Conservation (phyloP, 2,113 vertebrate species). For the Rhinichthys klamathensis region DNA sequence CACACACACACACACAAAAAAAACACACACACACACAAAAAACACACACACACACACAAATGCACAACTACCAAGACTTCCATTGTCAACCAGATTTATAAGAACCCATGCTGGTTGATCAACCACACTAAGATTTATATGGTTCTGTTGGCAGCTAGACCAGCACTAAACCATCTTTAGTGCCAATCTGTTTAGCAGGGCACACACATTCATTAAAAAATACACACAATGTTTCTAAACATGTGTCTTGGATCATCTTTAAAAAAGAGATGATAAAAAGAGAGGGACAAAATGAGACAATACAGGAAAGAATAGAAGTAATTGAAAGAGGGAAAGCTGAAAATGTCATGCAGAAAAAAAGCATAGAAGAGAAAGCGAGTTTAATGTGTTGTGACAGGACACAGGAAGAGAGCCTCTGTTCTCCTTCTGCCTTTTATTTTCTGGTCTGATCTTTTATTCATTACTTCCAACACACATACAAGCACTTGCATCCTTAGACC, state of each 20-base stretch:
- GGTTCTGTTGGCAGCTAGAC: background rate
- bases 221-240: background rate
- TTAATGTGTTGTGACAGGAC: constrained; percentile 27
- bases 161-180: background rate
- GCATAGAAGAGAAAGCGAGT: background rate
- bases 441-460: constrained; percentile 45
- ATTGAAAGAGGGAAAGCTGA: background rate
- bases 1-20: background rate
- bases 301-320: background rate
- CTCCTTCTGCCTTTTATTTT: constrained; percentile 29
- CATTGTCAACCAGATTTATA: background rate
- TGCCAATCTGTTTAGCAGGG: background rate
- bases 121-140: background rate
- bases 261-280: background rate
- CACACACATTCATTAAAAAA: background rate
- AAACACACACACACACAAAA: background rate
- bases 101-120: background rate
- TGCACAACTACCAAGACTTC: background rate
- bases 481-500: background rate
- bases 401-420: constrained; percentile 44
- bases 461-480: background rate
- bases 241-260: background rate
- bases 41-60: background rate
- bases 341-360: constrained; percentile 7
- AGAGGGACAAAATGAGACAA: background rate